Conservation (phyloP, 1,140 invertebrate genomes). For the Cydia fagiglandana region DNA sequence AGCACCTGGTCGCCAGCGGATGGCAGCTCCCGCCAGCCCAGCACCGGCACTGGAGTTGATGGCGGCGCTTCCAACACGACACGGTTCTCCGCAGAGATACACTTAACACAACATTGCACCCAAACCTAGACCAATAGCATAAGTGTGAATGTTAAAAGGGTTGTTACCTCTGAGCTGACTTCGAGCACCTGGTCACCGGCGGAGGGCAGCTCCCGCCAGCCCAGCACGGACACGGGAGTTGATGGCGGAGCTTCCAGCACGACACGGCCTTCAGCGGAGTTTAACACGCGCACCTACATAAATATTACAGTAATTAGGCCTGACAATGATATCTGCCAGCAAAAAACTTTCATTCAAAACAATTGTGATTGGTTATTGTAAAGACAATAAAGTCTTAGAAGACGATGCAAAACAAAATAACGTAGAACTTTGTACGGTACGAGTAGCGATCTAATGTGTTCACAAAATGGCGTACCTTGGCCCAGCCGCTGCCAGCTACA, state of each 20-base stretch:
- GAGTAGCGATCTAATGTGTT: too few relatives aligned
- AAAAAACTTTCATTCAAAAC: too few relatives aligned
- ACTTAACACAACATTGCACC: too few relatives aligned
- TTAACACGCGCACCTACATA: conserved; percentile 86
- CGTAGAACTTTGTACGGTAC: too few relatives aligned
- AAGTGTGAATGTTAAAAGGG: background rate
- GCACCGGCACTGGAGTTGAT: conserved; percentile 83
- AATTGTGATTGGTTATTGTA: too few relatives aligned
- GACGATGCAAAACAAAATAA: too few relatives aligned
- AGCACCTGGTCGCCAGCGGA: conserved; percentile 82
- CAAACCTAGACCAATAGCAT: too few relatives aligned
- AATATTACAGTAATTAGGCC: background rate
- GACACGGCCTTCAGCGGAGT: conserved; percentile 86
- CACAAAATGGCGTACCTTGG: conserved; percentile 79
- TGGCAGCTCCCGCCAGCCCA: conserved; percentile 94
- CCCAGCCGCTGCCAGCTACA: conserved; percentile 90
- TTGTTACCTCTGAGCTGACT: conserved; percentile 84
- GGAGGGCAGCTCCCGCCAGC: conserved; percentile 92
- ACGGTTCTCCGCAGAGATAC: too few relatives aligned
- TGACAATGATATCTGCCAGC: too few relatives aligned
- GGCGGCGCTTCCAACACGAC: too few relatives aligned
- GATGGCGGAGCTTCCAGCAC: conserved; percentile 87
- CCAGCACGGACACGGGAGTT: conserved; percentile 92
- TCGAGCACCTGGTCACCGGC: conserved; percentile 94
- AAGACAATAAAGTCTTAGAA: too few relatives aligned